A percentile compares a stretch with the other conserved stretches of the same genome.
Evolutionary conservation across 2,888 invertebrate genomes (phyloP).

Genomic region (Steromphala cineraria): DNA sequence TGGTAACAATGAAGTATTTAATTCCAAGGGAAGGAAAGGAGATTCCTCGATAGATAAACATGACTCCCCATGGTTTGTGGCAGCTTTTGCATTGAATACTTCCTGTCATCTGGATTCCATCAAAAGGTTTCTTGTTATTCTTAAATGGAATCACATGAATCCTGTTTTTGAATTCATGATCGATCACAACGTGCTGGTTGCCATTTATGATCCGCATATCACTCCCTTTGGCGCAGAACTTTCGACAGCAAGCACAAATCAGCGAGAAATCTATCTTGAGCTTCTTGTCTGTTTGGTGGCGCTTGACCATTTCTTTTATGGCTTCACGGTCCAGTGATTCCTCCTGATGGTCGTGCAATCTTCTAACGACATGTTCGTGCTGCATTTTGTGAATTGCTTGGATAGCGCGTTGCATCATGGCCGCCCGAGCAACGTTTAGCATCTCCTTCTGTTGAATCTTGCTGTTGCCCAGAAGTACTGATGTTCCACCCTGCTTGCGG

Average conservation of each 20-base stretch:
- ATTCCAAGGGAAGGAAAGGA: conserved; percentile 43
- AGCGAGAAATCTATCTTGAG: conserved; percentile 24
- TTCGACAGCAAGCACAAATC: conserved; percentile 20
- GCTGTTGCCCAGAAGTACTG: conserved; percentile 37
- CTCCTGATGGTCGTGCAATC: background rate
- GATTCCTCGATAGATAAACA: conserved; percentile 36
- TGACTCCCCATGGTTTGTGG: conserved; percentile 44
- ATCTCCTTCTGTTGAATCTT: conserved; percentile 36
- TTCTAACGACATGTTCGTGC: background rate
- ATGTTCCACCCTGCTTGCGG: conserved; percentile 39
- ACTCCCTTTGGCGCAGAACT: conserved; percentile 1
- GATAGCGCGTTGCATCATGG: conserved; percentile 40
- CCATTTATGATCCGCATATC: conserved; percentile 26
- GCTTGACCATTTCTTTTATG: conserved; percentile 7
- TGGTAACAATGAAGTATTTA: conserved; percentile 36
- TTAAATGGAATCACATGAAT: conserved; percentile 33
- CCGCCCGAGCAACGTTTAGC: conserved; percentile 34
- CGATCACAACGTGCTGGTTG: conserved; percentile 29
- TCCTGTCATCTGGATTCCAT: conserved; percentile 37
- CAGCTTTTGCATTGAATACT: conserved; percentile 48
- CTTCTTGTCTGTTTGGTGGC: background rate
- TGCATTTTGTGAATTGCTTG: conserved; percentile 27
- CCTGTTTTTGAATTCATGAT: conserved; percentile 15
- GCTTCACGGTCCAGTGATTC: conserved; percentile 26
- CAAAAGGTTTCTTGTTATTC: background rate